Conservation (phyloP, 2,888 invertebrate species). For the Folsomia manolachei region DNA sequence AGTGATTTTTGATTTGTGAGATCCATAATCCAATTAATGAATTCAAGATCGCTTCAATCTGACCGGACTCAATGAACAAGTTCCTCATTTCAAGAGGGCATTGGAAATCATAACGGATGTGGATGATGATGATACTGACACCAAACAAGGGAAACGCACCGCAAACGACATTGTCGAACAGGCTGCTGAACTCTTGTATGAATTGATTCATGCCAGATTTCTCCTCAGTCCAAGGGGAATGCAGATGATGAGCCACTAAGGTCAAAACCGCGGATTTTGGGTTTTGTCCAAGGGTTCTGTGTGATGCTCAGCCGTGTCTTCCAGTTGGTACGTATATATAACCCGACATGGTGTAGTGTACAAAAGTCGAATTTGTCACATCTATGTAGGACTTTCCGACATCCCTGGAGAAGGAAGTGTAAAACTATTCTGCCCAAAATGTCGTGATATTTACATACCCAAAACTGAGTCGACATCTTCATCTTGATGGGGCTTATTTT, state of each 20-base stretch:
- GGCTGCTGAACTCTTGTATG: not conserved
- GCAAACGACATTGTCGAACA: not conserved
- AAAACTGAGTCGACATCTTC: not conserved
- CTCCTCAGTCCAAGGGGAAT: not conserved
- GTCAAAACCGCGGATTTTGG: not conserved
- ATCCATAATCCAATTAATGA: too few relatives aligned
- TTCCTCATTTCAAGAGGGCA: not conserved
- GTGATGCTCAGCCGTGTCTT: not conserved
- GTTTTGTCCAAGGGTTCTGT: not conserved
- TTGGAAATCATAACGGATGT: not conserved
- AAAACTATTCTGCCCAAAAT: not conserved
- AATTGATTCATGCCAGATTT: not conserved
- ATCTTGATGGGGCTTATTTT: not conserved
- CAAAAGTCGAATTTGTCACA: not conserved
- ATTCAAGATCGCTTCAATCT: not conserved
- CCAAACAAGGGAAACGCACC: not conserved
- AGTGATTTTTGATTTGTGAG: too few relatives aligned
- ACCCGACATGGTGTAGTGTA: not conserved
- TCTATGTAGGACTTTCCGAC: not conserved
- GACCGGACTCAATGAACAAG: not conserved
- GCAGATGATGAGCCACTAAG: not conserved
- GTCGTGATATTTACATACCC: not conserved
- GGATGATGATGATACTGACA: not conserved
- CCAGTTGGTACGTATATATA: not conserved
- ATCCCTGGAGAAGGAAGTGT: not conserved